Base-by-base conservation (phyloP, 2,797 vertebrate species). In the Remorina albescens region DNA sequence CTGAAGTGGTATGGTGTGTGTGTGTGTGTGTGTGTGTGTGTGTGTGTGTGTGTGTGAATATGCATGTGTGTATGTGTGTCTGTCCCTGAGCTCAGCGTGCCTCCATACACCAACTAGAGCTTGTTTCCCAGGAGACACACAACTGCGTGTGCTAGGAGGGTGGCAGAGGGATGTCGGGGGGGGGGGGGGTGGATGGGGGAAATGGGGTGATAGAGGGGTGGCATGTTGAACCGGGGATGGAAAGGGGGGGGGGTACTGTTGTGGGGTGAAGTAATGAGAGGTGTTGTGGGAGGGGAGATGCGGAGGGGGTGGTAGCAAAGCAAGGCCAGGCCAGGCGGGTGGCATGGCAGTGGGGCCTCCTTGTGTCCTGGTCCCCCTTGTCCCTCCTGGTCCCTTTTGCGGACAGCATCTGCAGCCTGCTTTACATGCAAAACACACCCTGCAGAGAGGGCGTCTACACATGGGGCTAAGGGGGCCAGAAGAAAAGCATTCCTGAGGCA, bases 341-440 rank as follows among this genome's bases (percentile, higher is more conserved):
- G 90, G 90, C 92, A 90, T 78, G 87, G 89, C 85, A 56, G 89
- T 85, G 88, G 92, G 90, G 89, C 91, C 92, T 90, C 92, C 89
- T 89, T 93, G 90, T 92, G 90, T 93, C 87, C 88, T 18, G 61
- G 78, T 83, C 86, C 85, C 90, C 80, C 90, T 89, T 88, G 86
- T 85, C 90, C 90, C 86, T 87, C 90, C 85, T 74, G 84, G 90
- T 88, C 67, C 83, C 85, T 89, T 85, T 85, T 84, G 86, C 87
- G 90, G 91, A 92, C 91, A 94, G 93, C 93, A 94, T 93, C 91
- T 94, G 93, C 89, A 90, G 89, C 89, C 90, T 93, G 90, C 89
- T 93, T 91, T 94, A 91, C 92, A 93, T 93, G 91, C 92, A 93
- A 92, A 93, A 94, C 92, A 93, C 90, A 91, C 90, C 91, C 92